Evolutionary conservation across 2,888 invertebrate genomes (phyloP).

Genomic region (Limnephilus lunatus): DNA sequence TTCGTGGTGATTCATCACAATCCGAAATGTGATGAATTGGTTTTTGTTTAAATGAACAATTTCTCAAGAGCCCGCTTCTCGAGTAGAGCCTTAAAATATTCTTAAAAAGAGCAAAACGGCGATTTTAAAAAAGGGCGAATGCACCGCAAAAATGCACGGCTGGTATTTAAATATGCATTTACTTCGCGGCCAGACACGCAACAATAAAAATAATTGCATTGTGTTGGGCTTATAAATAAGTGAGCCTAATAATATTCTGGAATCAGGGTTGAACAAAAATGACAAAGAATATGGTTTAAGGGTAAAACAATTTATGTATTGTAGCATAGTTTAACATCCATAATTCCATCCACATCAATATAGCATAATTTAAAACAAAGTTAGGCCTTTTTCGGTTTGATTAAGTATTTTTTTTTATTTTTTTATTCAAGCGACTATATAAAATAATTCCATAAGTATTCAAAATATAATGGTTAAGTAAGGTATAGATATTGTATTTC

Average conservation of each 20-base stretch:
- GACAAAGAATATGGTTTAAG: neutral
- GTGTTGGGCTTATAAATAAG: conserved; percentile 15
- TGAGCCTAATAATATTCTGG: neutral
- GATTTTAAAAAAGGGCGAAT: neutral
- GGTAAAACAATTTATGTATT: too few species aligned
- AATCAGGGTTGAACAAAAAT: neutral
- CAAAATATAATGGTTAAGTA: too few species aligned
- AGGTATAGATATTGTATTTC: too few species aligned
- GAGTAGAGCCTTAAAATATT: neutral
- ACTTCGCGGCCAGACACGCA: conserved; percentile 46
- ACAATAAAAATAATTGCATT: conserved; percentile 49
- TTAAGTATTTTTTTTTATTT: too few species aligned
- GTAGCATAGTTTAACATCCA: too few species aligned
- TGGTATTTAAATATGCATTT: conserved; percentile 63
- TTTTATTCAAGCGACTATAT: too few species aligned
- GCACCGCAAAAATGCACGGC: conserved; percentile 39
- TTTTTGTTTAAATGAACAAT: neutral
- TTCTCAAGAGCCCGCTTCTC: neutral
- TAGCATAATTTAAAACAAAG: too few species aligned
- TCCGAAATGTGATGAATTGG: neutral
- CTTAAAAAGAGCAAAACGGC: neutral
- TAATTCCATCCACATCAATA: too few species aligned
- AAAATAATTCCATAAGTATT: too few species aligned
- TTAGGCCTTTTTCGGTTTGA: too few species aligned
- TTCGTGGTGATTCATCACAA: neutral